phyloP scores from a whole-genome alignment of 64 coral and sea anemone species.

The Montipora efflorescens region DNA sequence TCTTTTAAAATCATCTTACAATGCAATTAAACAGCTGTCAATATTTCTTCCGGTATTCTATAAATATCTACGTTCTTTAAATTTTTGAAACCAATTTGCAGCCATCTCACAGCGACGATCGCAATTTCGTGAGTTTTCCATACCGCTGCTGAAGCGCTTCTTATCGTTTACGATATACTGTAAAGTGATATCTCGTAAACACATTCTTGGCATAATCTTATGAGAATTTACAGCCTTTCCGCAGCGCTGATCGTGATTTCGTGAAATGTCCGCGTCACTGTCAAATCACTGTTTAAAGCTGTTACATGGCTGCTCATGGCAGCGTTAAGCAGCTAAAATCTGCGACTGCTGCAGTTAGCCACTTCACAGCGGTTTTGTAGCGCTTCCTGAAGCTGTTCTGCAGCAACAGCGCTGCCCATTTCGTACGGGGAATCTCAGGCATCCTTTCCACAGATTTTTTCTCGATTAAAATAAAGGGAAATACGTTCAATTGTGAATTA shows the following conservation, averaged over 20 bases:
- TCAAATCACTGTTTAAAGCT: background rate
- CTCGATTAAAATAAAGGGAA: no score
- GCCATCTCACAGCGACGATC: background rate
- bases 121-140: background rate
- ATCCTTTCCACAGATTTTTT: no score
- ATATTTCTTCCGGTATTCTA: no score
- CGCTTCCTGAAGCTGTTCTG: background rate
- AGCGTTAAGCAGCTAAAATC: background rate
- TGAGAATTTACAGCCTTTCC: background rate
- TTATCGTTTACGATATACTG: background rate
- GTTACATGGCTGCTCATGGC: background rate
- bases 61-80: background rate
- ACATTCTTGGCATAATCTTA: background rate
- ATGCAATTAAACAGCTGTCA: no score
- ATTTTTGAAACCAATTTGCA: background rate
- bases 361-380: background rate
- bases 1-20: no score
- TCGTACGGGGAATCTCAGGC: background rate
- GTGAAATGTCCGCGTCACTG: background rate
- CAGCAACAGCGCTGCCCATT: background rate
- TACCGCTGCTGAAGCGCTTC: background rate
- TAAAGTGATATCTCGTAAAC: background rate
- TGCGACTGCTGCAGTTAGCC: background rate
- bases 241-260: background rate
- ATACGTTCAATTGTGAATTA: no score